Evolutionary conservation across 2,888 invertebrate species (phyloP).

Genomic region (Phortica okadai): DNA sequence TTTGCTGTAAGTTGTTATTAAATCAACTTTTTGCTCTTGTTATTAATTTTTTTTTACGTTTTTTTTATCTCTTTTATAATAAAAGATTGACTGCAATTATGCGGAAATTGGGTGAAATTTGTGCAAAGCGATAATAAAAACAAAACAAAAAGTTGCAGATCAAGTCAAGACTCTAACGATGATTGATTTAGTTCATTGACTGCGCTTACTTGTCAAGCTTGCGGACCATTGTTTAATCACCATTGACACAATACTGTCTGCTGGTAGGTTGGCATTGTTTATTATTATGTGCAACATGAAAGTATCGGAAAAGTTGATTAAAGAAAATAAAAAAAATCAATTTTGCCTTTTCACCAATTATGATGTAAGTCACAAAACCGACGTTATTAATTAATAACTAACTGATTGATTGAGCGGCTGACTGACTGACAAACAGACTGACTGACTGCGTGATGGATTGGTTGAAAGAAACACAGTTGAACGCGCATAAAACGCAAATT

Average conservation of each 20-base stretch:
- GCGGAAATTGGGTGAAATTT: conserved; percentile 45
- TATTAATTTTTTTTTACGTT: conserved; percentile 1
- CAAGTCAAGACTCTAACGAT: no score
- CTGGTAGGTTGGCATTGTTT: no score
- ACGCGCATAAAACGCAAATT: background rate
- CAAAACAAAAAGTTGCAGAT: background rate
- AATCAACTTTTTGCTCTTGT: conserved; percentile 23
- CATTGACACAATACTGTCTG: background rate
- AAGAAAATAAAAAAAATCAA: no score
- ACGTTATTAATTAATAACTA: background rate
- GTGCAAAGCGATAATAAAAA: conserved; percentile 21
- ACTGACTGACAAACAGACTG: background rate
- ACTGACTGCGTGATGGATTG: background rate
- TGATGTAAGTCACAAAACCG: background rate
- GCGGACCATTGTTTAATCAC: no score
- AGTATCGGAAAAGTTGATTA: no score
- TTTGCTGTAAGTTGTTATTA: conserved; percentile 22
- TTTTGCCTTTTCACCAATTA: no score
- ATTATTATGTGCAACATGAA: no score
- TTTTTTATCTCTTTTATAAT: conserved; percentile 1
- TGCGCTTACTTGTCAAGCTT: background rate
- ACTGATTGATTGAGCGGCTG: background rate
- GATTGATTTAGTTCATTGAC: conserved; percentile 12
- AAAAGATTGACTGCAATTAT: conserved; percentile 30
- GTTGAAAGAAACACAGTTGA: background rate